phyloP scores from a whole-genome alignment of 2,797 vertebrate genomes.

The Peromyscus eremicus region DNA sequence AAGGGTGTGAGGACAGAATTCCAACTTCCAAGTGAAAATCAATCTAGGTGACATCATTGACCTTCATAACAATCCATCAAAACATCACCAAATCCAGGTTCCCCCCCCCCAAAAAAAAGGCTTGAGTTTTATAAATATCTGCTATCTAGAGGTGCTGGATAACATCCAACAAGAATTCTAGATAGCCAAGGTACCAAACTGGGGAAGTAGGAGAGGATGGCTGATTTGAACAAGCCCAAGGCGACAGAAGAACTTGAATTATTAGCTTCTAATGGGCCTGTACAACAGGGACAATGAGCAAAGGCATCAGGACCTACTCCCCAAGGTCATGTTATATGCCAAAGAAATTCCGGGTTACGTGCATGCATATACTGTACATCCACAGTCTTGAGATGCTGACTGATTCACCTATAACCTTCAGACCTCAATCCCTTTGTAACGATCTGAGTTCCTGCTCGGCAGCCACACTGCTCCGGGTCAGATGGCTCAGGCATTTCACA shows the following conservation, averaged over 20 bases:
- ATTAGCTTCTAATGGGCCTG: neutral
- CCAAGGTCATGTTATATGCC: neutral
- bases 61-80: neutral
- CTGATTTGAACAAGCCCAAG: neutral
- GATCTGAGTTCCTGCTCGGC: neutral
- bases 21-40: neutral
- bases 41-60: neutral
- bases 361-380: too few species aligned
- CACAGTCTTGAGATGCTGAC: too few species aligned
- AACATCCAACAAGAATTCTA: slow-evolving; percentile 26
- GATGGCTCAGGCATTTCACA: neutral
- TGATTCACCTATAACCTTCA: neutral
- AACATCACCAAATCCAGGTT: neutral
- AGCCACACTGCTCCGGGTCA: neutral
- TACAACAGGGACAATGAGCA: neutral
- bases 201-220: too few species aligned
- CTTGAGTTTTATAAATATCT: neutral
- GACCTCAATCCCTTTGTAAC: neutral
- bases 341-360: neutral
- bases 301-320: too few species aligned
- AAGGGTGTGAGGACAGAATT: neutral
- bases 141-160: neutral
- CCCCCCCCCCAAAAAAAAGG: neutral
- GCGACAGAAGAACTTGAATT: neutral
- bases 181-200: neutral